phyloP scores from a whole-genome alignment of 2,888 invertebrate genomes.

The Callosobruchus maculatus region DNA sequence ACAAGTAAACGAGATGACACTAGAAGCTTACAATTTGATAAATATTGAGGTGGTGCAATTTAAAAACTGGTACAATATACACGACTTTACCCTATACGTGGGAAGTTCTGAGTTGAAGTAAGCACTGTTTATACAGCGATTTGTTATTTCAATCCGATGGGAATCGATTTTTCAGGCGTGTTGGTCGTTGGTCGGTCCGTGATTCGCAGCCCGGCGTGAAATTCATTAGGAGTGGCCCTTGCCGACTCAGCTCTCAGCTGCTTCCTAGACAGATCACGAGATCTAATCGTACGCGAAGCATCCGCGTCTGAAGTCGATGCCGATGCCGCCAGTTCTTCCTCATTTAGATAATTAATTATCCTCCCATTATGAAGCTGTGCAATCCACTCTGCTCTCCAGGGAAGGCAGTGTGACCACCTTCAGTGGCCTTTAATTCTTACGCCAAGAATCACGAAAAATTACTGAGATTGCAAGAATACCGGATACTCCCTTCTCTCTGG shows the following conservation, averaged over 20 bases:
- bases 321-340: background rate
- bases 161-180: background rate
- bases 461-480: no score
- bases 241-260: background rate
- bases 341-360: background rate
- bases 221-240: background rate
- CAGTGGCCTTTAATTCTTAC: background rate
- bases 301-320: background rate
- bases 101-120: background rate
- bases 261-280: background rate
- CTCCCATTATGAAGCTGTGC: background rate
- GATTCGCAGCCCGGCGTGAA: background rate
- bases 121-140: background rate
- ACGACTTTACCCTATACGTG: no score
- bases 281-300: background rate
- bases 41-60: no score
- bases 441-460: no score
- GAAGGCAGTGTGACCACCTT: background rate
- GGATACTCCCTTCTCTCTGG: no score
- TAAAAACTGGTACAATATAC: no score
- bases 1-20: no score
- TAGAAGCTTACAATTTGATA: no score
- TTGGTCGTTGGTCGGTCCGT: background rate
- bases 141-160: background rate
- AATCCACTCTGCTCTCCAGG: background rate